These are phyloP conservation scores for Mactromeris polynyma DNA, from an alignment of 2,888 invertebrate species.

Conservation along the genomic window DNA sequence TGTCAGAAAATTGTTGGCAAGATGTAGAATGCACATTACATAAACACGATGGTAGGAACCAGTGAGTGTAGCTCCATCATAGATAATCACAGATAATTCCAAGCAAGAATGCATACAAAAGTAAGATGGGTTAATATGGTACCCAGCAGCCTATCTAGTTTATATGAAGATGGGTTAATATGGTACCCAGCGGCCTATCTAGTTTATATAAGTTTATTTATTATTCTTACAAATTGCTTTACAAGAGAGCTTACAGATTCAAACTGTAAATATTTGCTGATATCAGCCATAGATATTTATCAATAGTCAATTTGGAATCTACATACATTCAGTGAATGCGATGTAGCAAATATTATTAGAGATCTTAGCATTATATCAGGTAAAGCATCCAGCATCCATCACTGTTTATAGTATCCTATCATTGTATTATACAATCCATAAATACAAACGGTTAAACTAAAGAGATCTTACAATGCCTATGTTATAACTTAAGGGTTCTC, in stretches of 20 bases:
- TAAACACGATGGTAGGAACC: neutral
- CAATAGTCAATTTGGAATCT: slow-evolving; percentile 6
- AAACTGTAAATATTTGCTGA: slow-evolving; percentile 15
- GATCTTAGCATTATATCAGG: too few relatives aligned
- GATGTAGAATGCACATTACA: too few relatives aligned
- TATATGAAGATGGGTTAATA: too few relatives aligned
- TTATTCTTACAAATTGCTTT: neutral
- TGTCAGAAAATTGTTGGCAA: neutral
- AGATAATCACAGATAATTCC: neutral
- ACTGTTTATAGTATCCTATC: too few relatives aligned
- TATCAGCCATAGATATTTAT: neutral
- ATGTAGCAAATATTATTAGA: neutral
- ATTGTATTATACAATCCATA: too few relatives aligned
- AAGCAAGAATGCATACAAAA: neutral
- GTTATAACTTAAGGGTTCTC: too few relatives aligned
- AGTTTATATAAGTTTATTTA: neutral
- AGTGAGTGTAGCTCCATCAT: neutral
- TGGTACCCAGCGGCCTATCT: neutral
- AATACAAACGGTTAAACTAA: too few relatives aligned
- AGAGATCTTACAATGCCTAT: too few relatives aligned
- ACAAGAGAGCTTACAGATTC: neutral
- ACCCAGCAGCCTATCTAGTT: neutral
- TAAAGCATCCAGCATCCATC: too few relatives aligned
- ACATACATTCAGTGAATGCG: neutral
- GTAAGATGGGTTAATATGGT: neutral